Evolutionary conservation across 1,140 invertebrate species (phyloP).

Genomic region (Branchinecta lynchi): DNA sequence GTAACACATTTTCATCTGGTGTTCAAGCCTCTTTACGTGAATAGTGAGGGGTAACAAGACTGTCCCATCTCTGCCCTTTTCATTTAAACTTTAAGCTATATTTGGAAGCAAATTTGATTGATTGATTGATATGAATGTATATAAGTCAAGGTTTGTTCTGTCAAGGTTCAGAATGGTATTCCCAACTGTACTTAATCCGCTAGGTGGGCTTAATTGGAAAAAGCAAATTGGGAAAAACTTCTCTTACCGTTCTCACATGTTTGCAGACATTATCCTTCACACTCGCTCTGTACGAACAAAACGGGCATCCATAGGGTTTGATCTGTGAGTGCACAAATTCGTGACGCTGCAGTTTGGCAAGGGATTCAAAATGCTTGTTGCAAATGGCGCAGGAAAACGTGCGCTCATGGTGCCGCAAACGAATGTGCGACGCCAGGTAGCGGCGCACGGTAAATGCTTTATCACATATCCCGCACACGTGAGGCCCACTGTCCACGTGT

Average conservation of each 20-base stretch:
- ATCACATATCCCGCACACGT: background rate
- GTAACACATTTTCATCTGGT: too few relatives aligned
- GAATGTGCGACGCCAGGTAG: background rate
- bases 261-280: conserved; percentile 1
- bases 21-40: too few relatives aligned
- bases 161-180: too few relatives aligned
- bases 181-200: too few relatives aligned
- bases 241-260: conserved; percentile 1
- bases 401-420: background rate
- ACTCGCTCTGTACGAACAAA: background rate
- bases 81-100: too few relatives aligned
- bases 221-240: too few relatives aligned
- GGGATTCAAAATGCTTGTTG: background rate
- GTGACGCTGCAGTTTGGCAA: background rate
- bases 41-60: too few relatives aligned
- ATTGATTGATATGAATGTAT: too few relatives aligned
- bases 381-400: background rate
- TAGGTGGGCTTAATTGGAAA: too few relatives aligned
- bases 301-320: conserved; percentile 3
- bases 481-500: background rate
- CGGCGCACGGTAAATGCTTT: background rate
- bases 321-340: background rate
- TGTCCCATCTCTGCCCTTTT: too few relatives aligned
- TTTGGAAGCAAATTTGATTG: too few relatives aligned
- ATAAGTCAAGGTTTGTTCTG: too few relatives aligned